Evolutionary conservation across 1,140 invertebrate genomes (phyloP).

Genomic region (Plutomurus gul): DNA sequence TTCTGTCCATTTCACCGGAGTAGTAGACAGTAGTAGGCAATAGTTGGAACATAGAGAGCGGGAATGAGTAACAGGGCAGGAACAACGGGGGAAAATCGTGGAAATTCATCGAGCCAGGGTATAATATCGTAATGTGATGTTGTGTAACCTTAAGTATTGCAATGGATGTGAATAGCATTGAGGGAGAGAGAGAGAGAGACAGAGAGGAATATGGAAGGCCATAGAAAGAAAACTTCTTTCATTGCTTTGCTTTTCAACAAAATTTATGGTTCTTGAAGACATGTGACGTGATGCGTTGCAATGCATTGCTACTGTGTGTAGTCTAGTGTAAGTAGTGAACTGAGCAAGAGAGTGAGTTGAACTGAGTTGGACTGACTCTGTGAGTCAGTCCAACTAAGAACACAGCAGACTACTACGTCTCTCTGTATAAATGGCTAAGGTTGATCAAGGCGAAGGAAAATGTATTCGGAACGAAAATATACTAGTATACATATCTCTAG

Average conservation of each 20-base stretch:
- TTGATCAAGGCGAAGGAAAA: no score
- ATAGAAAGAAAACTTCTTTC: slow-evolving; percentile 1
- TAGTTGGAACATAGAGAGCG: background rate
- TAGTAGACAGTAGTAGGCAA: no score
- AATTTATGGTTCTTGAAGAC: slow-evolving; percentile 36
- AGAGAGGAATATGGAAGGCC: no score
- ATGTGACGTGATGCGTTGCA: slow-evolving; percentile 36
- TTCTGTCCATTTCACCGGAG: slow-evolving; percentile 20
- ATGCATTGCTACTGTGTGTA: background rate
- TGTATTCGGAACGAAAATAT: no score
- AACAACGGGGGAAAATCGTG: background rate
- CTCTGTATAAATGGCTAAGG: no score
- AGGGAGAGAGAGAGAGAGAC: background rate
- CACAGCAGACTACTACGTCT: no score
- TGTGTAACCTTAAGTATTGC: slow-evolving; percentile 18
- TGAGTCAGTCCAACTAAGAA: no score
- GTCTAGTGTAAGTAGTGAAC: background rate
- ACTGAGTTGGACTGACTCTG: background rate
- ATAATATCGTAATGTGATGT: slow-evolving; percentile 18
- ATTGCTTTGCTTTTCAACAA: slow-evolving; percentile 17
- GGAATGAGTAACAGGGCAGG: background rate
- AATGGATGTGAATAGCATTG: slow-evolving; percentile 4
- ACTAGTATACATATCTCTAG: no score
- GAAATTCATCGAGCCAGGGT: background rate
- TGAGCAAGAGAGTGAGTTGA: background rate